Evolutionary conservation across 2,113 vertebrate genomes (phyloP), one percentile per base, ranked within the genome.

Genomic region (Pterocles gutturalis): DNA sequence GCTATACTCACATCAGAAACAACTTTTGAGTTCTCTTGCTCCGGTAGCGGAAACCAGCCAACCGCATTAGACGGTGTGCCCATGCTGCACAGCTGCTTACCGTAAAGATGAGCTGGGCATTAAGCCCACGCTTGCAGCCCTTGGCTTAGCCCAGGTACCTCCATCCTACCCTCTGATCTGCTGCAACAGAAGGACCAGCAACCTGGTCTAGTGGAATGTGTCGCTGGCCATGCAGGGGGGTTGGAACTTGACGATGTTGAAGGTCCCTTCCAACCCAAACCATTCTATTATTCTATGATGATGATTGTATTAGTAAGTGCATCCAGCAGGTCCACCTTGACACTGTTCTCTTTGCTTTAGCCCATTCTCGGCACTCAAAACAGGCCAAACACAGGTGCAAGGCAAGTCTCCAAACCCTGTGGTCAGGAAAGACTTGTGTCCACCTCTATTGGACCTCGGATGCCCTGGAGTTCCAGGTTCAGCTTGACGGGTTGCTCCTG

Each of bases 361-460:
- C 10, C 55, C 7, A 38, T 11, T 16, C 16, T 26, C 13, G 19
- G 14, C 8, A 15, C 29, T 46, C 54, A 69, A 48, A 81, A 45
- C 5, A 36, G 0, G 4, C 4, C 1, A 1, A 77, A 5, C 8
- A 3, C 1, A 21, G 38, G 13, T 14, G 31, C 8, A 26, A 65
- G 24, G 28, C 22, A 34, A 38, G 26, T 77, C 41, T 77, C 33
- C 75, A 67, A 72, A 82, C 10, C 5, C 34, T 36, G 36, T 45
- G 28, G 33, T 55, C 10, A 58, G 8, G 28, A 53, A 48, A 64
- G 18, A 7, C 15, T 41, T 46, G 33, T 13, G 13, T 58, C 21
- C 13, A 33, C 4, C 51, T 36, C 45, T 29, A 5, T 13, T 33
- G 22, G 22, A 75, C 34, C 5, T 66, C 38, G n/a, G 22, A 25